phyloP scores from a whole-genome alignment of 1,140 invertebrate species.

The Camponotus vicinus region DNA sequence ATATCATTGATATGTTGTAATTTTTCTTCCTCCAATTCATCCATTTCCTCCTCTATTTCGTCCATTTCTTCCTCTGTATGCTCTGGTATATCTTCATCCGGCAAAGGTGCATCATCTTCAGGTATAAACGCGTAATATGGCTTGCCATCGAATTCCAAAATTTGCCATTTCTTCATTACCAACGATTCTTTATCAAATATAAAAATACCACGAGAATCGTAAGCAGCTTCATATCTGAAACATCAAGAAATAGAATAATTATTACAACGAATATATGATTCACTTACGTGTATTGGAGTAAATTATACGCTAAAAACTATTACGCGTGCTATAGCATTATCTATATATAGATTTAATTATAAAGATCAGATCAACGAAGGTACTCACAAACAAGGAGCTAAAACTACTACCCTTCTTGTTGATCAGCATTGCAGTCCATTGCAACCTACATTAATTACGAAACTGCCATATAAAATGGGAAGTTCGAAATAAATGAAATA shows the following conservation, averaged over 20 bases:
- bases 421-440: constrained; percentile 54
- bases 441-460: constrained; percentile 29
- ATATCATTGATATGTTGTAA: background rate
- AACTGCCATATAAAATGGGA: constrained; percentile 32
- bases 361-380: constrained; percentile 55
- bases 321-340: no score
- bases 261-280: constrained; percentile 27
- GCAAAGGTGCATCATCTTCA: constrained; percentile 79
- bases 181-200: constrained; percentile 83
- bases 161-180: constrained; percentile 85
- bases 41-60: constrained; percentile 40
- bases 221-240: constrained; percentile 80
- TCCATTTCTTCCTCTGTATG: constrained; percentile 67
- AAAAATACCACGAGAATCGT: constrained; percentile 80
- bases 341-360: constrained; percentile 8
- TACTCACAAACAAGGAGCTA: constrained; percentile 57
- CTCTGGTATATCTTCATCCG: constrained; percentile 77
- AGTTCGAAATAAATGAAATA: constrained; percentile 1
- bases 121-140: constrained; percentile 85
- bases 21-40: constrained; percentile 11
- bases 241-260: constrained; percentile 68
- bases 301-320: constrained; percentile 9
- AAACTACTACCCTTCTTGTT: constrained; percentile 56
- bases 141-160: constrained; percentile 84
- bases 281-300: background rate